A percentile compares a stretch with the other conserved stretches of the same genome.
Evolutionary conservation across 2,797 vertebrate genomes (phyloP).

Genomic region (Enteromius fasciolatus): DNA sequence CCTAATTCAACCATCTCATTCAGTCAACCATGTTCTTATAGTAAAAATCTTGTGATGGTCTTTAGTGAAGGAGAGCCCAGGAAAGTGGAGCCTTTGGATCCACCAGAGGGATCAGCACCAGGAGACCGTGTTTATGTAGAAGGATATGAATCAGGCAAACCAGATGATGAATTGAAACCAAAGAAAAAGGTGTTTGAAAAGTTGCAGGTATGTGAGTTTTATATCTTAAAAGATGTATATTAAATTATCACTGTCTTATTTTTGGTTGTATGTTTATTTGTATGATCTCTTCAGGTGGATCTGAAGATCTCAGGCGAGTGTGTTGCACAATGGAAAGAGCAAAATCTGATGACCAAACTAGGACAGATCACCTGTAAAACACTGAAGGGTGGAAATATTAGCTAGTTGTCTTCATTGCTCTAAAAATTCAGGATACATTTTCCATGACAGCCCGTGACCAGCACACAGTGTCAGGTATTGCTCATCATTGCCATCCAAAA

Average conservation of each 20-base stretch:
- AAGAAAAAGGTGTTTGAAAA: slow-evolving; percentile 99
- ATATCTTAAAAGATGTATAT: neutral
- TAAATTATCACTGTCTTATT: neutral
- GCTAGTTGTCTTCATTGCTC: slow-evolving; percentile 73
- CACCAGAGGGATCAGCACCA: slow-evolving; percentile 84
- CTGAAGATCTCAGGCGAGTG: slow-evolving; percentile 85
- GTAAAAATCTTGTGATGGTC: neutral
- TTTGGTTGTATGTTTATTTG: slow-evolving; percentile 9
- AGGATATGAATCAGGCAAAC: slow-evolving; percentile 85
- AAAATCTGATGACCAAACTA: slow-evolving; percentile 89
- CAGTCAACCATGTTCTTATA: neutral
- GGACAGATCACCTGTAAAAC: slow-evolving; percentile 91
- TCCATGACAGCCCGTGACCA: slow-evolving; percentile 1
- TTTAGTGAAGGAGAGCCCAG: slow-evolving; percentile 83
- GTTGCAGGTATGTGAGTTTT: slow-evolving; percentile 82
- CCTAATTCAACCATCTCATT: neutral
- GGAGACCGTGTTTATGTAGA: slow-evolving; percentile 90
- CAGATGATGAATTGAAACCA: slow-evolving; percentile 91
- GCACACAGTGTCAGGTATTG: slow-evolving; percentile 17
- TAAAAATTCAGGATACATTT: slow-evolving; percentile 11
- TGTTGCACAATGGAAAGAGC: slow-evolving; percentile 91
- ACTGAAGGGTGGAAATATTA: slow-evolving; percentile 90
- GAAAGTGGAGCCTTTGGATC: slow-evolving; percentile 90
- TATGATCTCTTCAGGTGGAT: slow-evolving; percentile 78
- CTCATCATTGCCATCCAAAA: neutral